Base-by-base conservation (phyloP, 37 sponge, comb jelly and placozoan genomes). In the Eunapius fragilis region DNA sequence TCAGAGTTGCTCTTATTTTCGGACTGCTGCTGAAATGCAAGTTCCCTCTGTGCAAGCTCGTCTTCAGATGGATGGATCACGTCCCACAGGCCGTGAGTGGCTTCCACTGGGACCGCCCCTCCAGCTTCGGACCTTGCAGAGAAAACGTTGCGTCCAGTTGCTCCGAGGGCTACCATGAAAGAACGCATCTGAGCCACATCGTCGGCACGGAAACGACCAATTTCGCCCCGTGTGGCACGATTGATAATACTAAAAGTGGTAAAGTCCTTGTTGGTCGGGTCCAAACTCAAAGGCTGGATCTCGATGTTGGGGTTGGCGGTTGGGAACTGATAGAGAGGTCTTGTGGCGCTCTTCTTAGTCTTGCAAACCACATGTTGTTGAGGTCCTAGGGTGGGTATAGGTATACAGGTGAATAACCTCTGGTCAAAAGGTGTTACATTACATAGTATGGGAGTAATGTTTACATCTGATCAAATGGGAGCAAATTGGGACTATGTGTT, bases 111-210 rank as follows among this genome's bases (percentile, higher is more conserved):
- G 19, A 79, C 74, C 12, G 37, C 87, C 6, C 25, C 68, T 77
- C 82, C 72, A 3, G 41, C 69, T 23, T 85, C 92, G 0, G 41
- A 45, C 32, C 70, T 72, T 81, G 78, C 74, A 2, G 90, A 79
- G 71, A 93, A 92, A n/a, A 92, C 36, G 14, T 89, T 89, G 6
- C 17, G 28, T 5, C 85, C 86, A 25, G 26, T 72, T 31, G 32
- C 71, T 6, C 94, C 94, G 37, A 93, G 76, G 75, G 94, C 78
- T 12, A 91, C 94, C 91, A 90, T 90, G 47, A 93, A 90, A 12
- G 49, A 68, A 1, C 94, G 69, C 84, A 90, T 84, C 22, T 91
- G 77, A 27, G 80, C 84, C 67, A 86, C 67, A 75, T 91, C 77
- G 2, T 79, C 50, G 25, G 87, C 89, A 34, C 92, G 82, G 67